Conservation (phyloP, 2,888 invertebrate genomes). For the Caenorhabditis panamensis region DNA sequence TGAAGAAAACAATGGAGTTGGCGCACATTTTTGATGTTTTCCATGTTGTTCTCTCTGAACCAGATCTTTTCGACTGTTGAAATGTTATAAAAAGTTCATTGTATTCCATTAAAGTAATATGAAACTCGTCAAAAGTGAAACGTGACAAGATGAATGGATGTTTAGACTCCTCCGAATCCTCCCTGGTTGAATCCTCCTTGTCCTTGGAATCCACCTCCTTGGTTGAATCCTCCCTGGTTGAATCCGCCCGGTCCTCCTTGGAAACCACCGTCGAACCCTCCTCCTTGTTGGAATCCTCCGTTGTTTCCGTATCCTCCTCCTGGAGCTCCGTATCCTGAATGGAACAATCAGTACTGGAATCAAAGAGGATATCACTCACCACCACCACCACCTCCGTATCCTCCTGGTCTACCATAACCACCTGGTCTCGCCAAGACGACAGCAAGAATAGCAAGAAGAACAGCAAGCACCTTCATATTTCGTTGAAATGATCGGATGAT, state of each 20-base stretch:
- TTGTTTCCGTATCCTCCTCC: constrained; percentile 33
- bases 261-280: constrained; percentile 19
- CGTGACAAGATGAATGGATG: background rate
- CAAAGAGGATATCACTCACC: background rate
- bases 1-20: constrained; percentile 62
- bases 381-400: constrained; percentile 43
- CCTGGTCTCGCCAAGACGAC: constrained; percentile 50
- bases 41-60: constrained; percentile 59
- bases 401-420: constrained; percentile 52
- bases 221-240: constrained; percentile 37
- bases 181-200: constrained; percentile 39
- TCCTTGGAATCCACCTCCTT: constrained; percentile 46
- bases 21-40: constrained; percentile 67
- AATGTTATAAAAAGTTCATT: background rate
- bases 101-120: constrained; percentile 1
- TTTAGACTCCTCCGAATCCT: constrained; percentile 33
- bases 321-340: constrained; percentile 49
- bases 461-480: constrained; percentile 50
- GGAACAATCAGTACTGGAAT: too few species aligned
- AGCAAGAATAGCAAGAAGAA: constrained; percentile 43
- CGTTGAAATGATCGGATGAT: constrained; percentile 2
- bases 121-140: constrained; percentile 10
- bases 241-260: constrained; percentile 33
- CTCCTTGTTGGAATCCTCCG: constrained; percentile 27
- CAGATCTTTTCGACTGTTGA: constrained; percentile 44